Evolutionary conservation across 2,888 invertebrate species (phyloP), one percentile per base, ranked within the genome.

Genomic region (Strigamia transsilvanica): DNA sequence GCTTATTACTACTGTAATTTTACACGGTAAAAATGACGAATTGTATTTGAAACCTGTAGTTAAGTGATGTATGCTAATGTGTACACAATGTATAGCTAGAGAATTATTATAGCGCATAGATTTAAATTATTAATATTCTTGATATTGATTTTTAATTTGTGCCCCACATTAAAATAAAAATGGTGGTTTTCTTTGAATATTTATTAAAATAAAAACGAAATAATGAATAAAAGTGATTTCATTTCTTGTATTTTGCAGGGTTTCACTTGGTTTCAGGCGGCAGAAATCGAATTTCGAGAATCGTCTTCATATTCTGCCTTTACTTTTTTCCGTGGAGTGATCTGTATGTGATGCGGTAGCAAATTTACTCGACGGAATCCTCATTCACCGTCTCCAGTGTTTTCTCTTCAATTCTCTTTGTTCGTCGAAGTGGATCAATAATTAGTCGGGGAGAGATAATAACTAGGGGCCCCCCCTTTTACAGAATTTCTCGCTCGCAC

Each of bases 351-450:
- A 73, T 27, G 73, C 23, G 73, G 73, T 32, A 73, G 27, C 73
- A 27, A 12, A 12, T 23, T 73, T 27, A 6, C 73, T 73, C 27
- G 73, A 73, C 73, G 23, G 73, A 73, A 73, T 73, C 73, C 27
- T 73, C 32, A n/a, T 56, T 73, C 73, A 5, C 32, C 73, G 32
- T 73, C 73, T 73, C 27, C 73, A 73, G 73, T 27, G 73, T 73
- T 73, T 73, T 73, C 73, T 73, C 73, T 73, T 32, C 73, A 73
- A 73, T 73, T 73, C 73, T 13, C 73, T 73, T 73, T 73, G 73
- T 73, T 73, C 73, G 73, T 73, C 73, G 73, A 73, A 73, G 27
- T 73, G 73, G 73, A 73, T 73, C 73, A 73, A 73, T 73, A 73
- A 73, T 73, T 73, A 73, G 73, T 73, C 73, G 73, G 32, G 13